Conservation (phyloP, 2,888 invertebrate species). For the Mechanitis messenoides region DNA sequence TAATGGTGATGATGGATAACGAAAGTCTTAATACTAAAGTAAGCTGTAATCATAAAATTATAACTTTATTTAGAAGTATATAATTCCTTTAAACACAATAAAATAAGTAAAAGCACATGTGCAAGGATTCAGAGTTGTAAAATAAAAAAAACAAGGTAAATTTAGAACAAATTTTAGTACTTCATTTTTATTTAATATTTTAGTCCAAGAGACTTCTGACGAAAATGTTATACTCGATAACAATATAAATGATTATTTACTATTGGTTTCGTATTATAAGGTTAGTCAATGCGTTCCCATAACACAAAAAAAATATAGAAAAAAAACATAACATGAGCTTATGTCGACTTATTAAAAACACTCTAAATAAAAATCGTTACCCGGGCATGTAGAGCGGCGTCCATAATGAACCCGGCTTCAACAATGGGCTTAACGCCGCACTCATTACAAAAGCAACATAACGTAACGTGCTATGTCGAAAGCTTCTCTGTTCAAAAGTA, state of each 20-base stretch:
- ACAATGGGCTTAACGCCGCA: slow-evolving; percentile 76
- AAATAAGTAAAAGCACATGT: slow-evolving; percentile 58
- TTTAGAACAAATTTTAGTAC: too few relatives aligned
- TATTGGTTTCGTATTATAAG: neutral
- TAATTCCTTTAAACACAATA: slow-evolving; percentile 28
- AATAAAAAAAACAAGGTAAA: neutral
- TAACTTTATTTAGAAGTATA: slow-evolving; percentile 26
- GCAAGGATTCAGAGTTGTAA: slow-evolving; percentile 34
- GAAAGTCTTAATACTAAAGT: too few relatives aligned
- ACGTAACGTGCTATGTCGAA: slow-evolving; percentile 73
- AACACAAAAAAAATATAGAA: slow-evolving; percentile 7
- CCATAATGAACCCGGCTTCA: slow-evolving; percentile 73
- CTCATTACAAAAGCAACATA: slow-evolving; percentile 77
- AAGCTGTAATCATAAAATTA: slow-evolving; percentile 47
- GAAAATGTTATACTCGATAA: neutral
- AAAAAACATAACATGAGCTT: slow-evolving; percentile 52
- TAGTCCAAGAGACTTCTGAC: neutral
- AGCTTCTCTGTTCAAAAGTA: slow-evolving; percentile 75
- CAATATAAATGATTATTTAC: neutral
- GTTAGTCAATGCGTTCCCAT: slow-evolving; percentile 4
- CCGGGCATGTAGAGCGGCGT: slow-evolving; percentile 70
- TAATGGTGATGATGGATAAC: too few relatives aligned
- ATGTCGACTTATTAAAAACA: slow-evolving; percentile 73
- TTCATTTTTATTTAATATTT: too few relatives aligned
- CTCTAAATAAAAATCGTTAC: slow-evolving; percentile 76